phyloP scores from a whole-genome alignment of 2,888 invertebrate genomes.

The Lithophane ornitopus region DNA sequence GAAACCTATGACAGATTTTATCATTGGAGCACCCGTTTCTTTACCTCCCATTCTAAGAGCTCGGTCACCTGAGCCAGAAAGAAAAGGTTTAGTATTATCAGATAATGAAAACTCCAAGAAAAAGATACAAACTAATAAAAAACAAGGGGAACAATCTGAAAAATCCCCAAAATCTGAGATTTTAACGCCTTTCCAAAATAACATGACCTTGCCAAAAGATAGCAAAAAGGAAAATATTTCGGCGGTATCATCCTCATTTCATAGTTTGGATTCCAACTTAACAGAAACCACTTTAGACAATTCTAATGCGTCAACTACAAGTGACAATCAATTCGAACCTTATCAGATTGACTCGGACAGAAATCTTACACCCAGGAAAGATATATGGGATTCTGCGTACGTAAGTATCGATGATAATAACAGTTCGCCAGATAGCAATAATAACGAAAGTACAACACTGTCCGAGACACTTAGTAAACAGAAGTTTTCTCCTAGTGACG shows the following conservation, averaged over 20 bases:
- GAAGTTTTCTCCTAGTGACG: conserved; percentile 72
- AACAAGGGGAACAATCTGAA: conserved; percentile 39
- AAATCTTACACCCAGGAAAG: conserved; percentile 81
- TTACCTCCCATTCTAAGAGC: conserved; percentile 82
- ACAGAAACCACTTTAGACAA: conserved; percentile 72
- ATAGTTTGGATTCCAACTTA: conserved; percentile 79
- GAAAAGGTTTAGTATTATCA: conserved; percentile 77
- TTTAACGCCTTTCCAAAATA: conserved; percentile 70
- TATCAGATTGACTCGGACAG: conserved; percentile 69
- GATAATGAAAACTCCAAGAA: conserved; percentile 54
- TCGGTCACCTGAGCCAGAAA: conserved; percentile 79
- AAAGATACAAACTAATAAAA: conserved; percentile 37
- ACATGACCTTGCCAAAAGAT: conserved; percentile 52
- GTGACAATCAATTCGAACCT: conserved; percentile 70
- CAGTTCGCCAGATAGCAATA: conserved; percentile 85
- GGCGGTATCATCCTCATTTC: conserved; percentile 74
- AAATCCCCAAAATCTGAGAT: conserved; percentile 67
- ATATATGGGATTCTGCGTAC: conserved; percentile 89
- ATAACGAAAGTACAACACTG: conserved; percentile 77
- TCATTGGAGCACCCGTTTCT: conserved; percentile 89
- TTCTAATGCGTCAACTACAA: conserved; percentile 71
- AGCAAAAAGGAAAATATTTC: conserved; percentile 63
- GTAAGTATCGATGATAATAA: conserved; percentile 89
- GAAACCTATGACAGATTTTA: conserved; percentile 82
- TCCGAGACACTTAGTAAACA: conserved; percentile 76